Evolutionary conservation across 1,140 invertebrate species (phyloP).

Genomic region (Drosophila ficusphila): DNA sequence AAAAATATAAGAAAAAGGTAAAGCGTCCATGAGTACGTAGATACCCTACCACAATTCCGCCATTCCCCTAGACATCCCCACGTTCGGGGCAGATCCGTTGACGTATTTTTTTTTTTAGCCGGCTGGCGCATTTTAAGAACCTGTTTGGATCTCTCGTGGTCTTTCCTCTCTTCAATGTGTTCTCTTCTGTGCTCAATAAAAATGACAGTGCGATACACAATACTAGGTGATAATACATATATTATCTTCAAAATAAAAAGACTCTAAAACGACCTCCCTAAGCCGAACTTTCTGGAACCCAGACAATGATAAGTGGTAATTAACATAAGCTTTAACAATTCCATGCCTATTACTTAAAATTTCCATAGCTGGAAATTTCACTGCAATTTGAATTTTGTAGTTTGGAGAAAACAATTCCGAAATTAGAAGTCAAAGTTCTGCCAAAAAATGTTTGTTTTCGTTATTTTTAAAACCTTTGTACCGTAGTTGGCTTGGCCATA

Average conservation of each 20-base stretch:
- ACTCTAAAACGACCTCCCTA: no score
- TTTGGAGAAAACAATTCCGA: no score
- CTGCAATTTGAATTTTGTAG: background rate
- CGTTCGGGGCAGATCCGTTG: constrained; percentile 6
- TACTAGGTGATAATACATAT: background rate
- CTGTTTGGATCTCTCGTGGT: constrained; percentile 15
- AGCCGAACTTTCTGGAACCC: background rate
- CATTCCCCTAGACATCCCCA: background rate
- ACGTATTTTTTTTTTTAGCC: constrained; percentile 13
- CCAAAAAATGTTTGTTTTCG: no score
- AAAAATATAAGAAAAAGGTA: background rate
- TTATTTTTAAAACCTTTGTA: no score
- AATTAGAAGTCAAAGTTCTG: no score
- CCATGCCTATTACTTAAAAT: background rate
- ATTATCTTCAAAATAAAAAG: background rate
- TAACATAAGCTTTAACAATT: background rate
- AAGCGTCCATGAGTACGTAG: constrained; percentile 2
- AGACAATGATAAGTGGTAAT: background rate
- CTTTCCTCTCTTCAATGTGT: background rate
- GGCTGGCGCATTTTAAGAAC: constrained; percentile 24
- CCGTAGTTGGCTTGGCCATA: background rate
- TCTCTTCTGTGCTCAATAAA: constrained; percentile 11
- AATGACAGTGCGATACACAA: constrained; percentile 24
- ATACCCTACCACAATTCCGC: background rate
- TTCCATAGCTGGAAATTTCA: background rate